A percentile compares a stretch with the other conserved stretches of the same genome.
Conservation (phyloP, 1,140 invertebrate species). For the Pogonomyrmex californicus region DNA sequence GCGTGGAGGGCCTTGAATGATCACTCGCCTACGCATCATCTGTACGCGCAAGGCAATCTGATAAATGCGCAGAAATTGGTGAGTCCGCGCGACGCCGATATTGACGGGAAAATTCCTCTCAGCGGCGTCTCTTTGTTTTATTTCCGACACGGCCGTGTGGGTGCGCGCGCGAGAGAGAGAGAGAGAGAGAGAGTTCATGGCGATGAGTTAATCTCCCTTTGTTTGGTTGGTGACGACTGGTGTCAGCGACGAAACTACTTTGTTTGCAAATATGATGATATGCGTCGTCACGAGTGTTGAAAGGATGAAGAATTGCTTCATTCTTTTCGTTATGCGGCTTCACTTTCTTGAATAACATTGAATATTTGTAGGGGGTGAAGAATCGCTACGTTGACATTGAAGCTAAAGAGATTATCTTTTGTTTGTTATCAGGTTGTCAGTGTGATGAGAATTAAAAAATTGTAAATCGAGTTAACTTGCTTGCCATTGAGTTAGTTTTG, state of each 20-base stretch:
- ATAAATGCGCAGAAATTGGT: constrained; percentile 81
- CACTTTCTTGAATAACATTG: background rate
- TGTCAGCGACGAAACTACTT: background rate
- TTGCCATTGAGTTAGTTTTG: background rate
- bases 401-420: background rate
- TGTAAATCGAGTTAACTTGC: background rate
- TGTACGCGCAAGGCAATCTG: constrained; percentile 79
- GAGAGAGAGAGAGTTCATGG: background rate
- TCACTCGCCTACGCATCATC: constrained; percentile 77
- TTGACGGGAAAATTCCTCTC: too few relatives aligned
- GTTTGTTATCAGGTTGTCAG: background rate
- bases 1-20: constrained; percentile 79
- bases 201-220: constrained; percentile 11
- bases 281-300: background rate
- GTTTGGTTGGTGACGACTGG: constrained; percentile 1
- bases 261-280: constrained; percentile 1
- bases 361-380: background rate
- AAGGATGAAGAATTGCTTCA: background rate
- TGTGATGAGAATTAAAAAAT: background rate
- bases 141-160: background rate
- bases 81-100: constrained; percentile 36
- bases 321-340: background rate
- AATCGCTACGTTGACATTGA: background rate
- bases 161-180: background rate
- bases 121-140: background rate